Base-by-base conservation (phyloP, 1,140 invertebrate genomes). In the Panagrolaimus sp. region DNA sequence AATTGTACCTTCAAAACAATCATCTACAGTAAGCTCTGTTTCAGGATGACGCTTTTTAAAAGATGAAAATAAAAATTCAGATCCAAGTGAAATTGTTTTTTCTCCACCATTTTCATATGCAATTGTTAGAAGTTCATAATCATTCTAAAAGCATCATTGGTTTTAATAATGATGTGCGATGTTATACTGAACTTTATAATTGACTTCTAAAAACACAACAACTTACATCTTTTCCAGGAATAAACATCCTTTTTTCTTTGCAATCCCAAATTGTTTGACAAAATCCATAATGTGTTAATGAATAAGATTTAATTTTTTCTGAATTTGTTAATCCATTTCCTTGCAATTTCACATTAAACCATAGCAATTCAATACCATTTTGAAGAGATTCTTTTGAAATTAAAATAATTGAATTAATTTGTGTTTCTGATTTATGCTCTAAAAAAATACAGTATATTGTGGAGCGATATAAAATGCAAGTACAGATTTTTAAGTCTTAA, bases 1-100 rank as follows among this genome's bases (percentile, higher is more conserved):
- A 25, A 57, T n/a, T 9, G 51, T 25, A 8, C 51, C 51, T 57
- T 57, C 20, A 1, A 57, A 57, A 16, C n/a, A 23, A 27, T 23
- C 27, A 25, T 57, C 51, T 27, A 5, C 27, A 20, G 20, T 57
- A 2, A 57, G 4, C 14, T 20, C 27, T 11, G 51, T 57, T 20
- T 57, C 51, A 20, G 51, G 51, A 27, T 57, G 51, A 20, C 27
- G 51, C 27, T 57, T 57, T 57, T 16, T 20, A 8, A 57, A 57
- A 27, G 51, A 57, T 4, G 20, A 20, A 20, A 57, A 57, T 11
- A 57, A 27, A 13, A 57, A 57, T 2, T 57, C 51, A 2, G 51
- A 1, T 3, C 51, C 51, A 27, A 57, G 27, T 1, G 27, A 20
- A 20, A 57, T n/a, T 1, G 51, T 11, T 27, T 57, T 57, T 57